Conservation (phyloP, 2,113 vertebrate species). For the Hippopotamus amphibius region DNA sequence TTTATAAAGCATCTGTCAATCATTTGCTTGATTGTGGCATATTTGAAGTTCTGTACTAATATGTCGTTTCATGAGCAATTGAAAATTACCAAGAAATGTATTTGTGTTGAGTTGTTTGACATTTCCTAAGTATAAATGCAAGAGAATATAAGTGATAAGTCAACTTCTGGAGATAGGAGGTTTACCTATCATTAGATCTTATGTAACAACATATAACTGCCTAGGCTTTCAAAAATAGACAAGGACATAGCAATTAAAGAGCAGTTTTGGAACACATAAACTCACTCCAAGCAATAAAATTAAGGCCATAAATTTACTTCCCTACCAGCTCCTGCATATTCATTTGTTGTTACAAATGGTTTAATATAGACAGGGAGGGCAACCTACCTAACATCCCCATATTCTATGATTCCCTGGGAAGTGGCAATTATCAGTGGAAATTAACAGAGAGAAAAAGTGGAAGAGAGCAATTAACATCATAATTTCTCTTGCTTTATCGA, state of each 20-base stretch:
- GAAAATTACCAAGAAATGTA: slow-evolving; percentile 41
- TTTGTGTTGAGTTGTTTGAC: neutral
- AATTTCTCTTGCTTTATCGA: slow-evolving; percentile 56
- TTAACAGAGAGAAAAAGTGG: slow-evolving; percentile 51
- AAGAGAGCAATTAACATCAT: slow-evolving; percentile 57
- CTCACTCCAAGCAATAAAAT: slow-evolving; percentile 72
- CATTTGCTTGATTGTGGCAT: neutral
- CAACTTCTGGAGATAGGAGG: slow-evolving; percentile 43
- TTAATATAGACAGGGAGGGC: slow-evolving; percentile 58
- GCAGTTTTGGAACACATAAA: slow-evolving; percentile 58
- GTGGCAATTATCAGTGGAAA: slow-evolving; percentile 18
- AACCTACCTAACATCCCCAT: slow-evolving; percentile 44
- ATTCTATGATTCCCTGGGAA: slow-evolving; percentile 55
- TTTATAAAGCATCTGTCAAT: neutral
- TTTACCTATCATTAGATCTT: slow-evolving; percentile 57
- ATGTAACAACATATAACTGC: slow-evolving; percentile 63
- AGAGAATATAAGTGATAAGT: slow-evolving; percentile 50
- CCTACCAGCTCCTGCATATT: slow-evolving; percentile 56
- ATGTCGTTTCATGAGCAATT: neutral
- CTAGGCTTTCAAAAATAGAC: slow-evolving; percentile 50
- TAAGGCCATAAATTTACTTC: slow-evolving; percentile 66
- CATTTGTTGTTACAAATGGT: slow-evolving; percentile 65
- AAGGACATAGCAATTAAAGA: slow-evolving; percentile 66
- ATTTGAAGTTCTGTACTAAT: slow-evolving; percentile 33
- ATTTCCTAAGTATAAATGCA: slow-evolving; percentile 50